phyloP scores from a whole-genome alignment of 2,113 vertebrate genomes.

The Sprattus sprattus region DNA sequence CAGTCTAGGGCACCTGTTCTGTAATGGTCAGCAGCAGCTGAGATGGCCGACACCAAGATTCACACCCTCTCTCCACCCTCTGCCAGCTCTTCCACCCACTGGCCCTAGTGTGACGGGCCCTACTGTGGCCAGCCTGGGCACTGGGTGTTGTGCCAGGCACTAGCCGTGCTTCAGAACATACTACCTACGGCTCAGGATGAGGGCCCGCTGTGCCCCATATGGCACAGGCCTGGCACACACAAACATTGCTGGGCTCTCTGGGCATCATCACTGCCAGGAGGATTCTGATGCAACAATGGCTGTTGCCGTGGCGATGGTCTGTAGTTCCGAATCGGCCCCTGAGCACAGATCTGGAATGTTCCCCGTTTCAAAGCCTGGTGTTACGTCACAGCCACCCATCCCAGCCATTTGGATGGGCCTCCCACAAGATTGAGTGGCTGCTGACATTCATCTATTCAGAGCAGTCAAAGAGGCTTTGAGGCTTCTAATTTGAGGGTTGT shows the following conservation, averaged over 20 bases:
- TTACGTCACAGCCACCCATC: constrained; percentile 5
- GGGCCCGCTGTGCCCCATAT: constrained; percentile 70
- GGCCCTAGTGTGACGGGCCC: constrained; percentile 26
- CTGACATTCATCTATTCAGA: constrained; percentile 7
- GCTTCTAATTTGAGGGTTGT: neutral
- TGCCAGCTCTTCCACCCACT: neutral
- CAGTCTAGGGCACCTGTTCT: neutral
- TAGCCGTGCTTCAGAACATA: constrained; percentile 64
- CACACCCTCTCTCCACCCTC: neutral
- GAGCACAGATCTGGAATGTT: neutral
- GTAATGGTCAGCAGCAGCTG: neutral
- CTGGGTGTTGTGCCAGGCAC: constrained; percentile 45
- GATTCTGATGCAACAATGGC: constrained; percentile 6
- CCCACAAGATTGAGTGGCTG: constrained; percentile 10
- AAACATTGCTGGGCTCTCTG: constrained; percentile 7
- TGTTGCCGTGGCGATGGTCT: neutral
- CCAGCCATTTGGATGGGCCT: neutral
- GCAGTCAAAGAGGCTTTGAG: constrained; percentile 8
- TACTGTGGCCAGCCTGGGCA: constrained; percentile 50
- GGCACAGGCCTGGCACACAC: constrained; percentile 52
- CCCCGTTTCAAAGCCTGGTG: neutral
- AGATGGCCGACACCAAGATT: neutral
- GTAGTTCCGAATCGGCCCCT: neutral
- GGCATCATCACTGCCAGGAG: neutral
- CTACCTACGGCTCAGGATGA: constrained; percentile 68